A percentile compares a stretch with the other conserved stretches of the same genome.
Conservation (phyloP, 92 coral and sea anemone genomes). For the Umimayanthus kanabou region DNA sequence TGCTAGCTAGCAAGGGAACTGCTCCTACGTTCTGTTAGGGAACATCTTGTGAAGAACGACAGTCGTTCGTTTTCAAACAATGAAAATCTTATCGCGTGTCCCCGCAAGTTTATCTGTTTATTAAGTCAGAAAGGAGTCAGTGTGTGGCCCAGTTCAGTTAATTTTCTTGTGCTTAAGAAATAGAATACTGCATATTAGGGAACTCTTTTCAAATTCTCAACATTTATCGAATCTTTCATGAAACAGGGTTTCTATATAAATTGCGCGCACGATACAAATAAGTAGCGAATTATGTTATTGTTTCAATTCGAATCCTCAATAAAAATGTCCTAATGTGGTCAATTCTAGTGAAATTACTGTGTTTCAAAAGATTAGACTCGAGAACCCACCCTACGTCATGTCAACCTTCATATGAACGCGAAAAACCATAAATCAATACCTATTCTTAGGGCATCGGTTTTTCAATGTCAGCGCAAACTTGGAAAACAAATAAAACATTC, state of each 20-base stretch:
- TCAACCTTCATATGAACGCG: conserved; percentile 15
- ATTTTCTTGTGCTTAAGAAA: conserved; percentile 33
- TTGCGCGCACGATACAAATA: neutral
- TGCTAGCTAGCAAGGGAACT: neutral
- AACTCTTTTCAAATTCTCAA: no score
- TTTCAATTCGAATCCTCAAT: conserved; percentile 9
- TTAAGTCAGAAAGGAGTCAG: conserved; percentile 29
- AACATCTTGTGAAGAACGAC: neutral
- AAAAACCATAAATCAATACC: conserved; percentile 3
- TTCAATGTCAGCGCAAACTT: neutral
- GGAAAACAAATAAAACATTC: neutral
- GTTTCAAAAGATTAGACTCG: conserved; percentile 12
- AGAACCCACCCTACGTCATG: conserved; percentile 10
- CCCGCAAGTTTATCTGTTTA: conserved; percentile 40
- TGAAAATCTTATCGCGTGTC: conserved; percentile 34
- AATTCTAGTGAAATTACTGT: conserved; percentile 18
- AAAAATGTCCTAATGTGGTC: conserved; percentile 8
- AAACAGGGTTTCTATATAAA: neutral
- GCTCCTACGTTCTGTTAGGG: neutral
- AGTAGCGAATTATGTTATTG: neutral
- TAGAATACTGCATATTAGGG: neutral
- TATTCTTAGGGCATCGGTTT: neutral
- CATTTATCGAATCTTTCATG: neutral
- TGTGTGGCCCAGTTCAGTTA: conserved; percentile 34
- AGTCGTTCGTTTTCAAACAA: conserved; percentile 20